Conservation (phyloP, 2,113 vertebrate species). For the Carollia perspicillata region DNA sequence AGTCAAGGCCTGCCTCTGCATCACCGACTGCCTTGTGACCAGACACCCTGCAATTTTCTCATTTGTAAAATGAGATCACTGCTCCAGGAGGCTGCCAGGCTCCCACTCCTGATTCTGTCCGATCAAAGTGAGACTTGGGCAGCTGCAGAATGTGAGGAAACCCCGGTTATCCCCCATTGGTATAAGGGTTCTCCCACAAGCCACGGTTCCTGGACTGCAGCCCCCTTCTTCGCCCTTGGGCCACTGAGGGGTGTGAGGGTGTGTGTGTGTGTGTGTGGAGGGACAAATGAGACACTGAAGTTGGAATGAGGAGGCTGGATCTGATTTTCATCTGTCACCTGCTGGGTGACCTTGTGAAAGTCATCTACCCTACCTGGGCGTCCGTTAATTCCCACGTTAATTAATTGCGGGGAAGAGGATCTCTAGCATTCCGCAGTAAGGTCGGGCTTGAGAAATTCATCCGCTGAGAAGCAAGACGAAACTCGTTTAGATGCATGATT, state of each 20-base stretch:
- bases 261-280: no score
- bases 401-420: neutral
- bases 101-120: rapidly evolving
- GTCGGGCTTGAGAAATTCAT: neutral
- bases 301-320: neutral
- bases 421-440: neutral
- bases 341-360: neutral
- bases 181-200: neutral
- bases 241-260: neutral
- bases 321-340: neutral
- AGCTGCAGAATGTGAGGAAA: neutral
- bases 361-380: neutral
- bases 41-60: neutral
- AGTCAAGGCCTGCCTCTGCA: neutral
- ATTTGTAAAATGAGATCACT: neutral
- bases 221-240: neutral
- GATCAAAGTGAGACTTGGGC: neutral
- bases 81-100: neutral
- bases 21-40: neutral
- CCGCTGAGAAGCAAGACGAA: neutral
- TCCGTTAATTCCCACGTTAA: neutral
- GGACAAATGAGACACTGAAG: rapidly evolving
- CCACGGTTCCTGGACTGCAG: neutral
- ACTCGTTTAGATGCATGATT: neutral
- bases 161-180: neutral